These are phyloP conservation scores for Xiphydria camelus DNA, from an alignment of 2,888 invertebrate genomes.

Conservation along the genomic window DNA sequence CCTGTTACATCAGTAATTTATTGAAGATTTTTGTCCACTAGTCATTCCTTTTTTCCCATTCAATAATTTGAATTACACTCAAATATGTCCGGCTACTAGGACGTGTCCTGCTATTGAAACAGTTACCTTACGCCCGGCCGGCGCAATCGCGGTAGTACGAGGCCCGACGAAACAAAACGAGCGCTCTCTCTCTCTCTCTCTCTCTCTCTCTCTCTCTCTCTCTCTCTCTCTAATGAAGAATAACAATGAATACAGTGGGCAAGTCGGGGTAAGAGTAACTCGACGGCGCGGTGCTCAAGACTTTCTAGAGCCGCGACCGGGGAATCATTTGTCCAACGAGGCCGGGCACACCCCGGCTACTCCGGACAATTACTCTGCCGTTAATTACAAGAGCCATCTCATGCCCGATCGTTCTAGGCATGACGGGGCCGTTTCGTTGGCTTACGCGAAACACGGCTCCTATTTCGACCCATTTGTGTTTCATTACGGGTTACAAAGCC, in stretches of 20 bases:
- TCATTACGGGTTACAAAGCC: slow-evolving; percentile 12
- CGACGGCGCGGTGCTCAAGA: slow-evolving; percentile 13
- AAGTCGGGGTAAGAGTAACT: slow-evolving; percentile 21
- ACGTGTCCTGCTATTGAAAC: no score
- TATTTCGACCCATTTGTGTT: slow-evolving; percentile 24
- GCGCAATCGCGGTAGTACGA: no score
- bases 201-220: no score
- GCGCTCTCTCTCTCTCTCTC: no score
- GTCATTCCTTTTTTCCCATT: no score
- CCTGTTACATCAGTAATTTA: no score
- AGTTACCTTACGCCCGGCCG: no score
- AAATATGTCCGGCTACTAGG: no score
- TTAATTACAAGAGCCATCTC: slow-evolving; percentile 34
- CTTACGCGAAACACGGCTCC: slow-evolving; percentile 18
- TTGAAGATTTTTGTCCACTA: no score
- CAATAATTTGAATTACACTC: no score
- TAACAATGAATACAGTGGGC: slow-evolving; percentile 33
- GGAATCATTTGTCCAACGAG: slow-evolving; percentile 19
- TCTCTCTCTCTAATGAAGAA: slow-evolving; percentile 39
- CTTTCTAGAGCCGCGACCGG: slow-evolving; percentile 22
- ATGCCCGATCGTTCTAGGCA: slow-evolving; percentile 25
- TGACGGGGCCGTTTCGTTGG: slow-evolving; percentile 15
- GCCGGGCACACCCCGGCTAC: not conserved
- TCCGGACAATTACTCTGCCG: slow-evolving; percentile 29
- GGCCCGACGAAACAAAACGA: slow-evolving; percentile 27